Percentiles rank a stretch among this genome's conserved stretches.
Evolutionary conservation across 2,797 vertebrate genomes (phyloP).

Genomic region (Sarcoramphus papa): DNA sequence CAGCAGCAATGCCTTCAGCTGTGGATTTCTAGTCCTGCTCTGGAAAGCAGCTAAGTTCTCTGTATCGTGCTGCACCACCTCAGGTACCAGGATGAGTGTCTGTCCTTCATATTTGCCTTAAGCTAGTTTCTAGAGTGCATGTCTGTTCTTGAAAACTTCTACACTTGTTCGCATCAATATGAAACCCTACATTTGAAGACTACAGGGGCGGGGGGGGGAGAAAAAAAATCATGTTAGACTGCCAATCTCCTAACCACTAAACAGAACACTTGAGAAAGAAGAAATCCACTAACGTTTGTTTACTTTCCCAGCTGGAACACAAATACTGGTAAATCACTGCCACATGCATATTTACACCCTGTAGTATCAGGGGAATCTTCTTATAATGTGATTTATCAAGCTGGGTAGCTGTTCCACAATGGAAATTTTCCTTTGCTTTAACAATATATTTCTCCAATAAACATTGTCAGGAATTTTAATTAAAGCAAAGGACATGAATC

Average conservation of each 20-base stretch:
- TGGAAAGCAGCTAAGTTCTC: neutral
- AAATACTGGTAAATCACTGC: neutral
- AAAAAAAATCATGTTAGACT: neutral
- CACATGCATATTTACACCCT: neutral
- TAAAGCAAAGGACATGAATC: neutral
- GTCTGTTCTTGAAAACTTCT: neutral
- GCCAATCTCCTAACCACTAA: neutral
- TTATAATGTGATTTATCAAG: neutral
- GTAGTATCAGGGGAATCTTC: neutral
- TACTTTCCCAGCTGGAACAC: neutral
- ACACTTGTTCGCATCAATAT: neutral
- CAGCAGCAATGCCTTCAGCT: neutral
- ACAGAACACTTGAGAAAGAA: neutral
- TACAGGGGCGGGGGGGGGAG: fast-evolving
- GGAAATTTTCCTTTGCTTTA: neutral
- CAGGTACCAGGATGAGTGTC: neutral
- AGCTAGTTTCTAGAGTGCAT: neutral
- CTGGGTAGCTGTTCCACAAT: neutral
- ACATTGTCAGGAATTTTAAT: neutral
- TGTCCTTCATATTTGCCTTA: neutral
- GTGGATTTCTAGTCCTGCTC: neutral
- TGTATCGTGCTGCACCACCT: neutral
- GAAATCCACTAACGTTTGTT: neutral
- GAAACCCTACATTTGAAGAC: neutral
- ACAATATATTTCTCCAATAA: neutral